phyloP scores from a whole-genome alignment of 1,140 invertebrate genomes.

The Leptinotarsa texana region DNA sequence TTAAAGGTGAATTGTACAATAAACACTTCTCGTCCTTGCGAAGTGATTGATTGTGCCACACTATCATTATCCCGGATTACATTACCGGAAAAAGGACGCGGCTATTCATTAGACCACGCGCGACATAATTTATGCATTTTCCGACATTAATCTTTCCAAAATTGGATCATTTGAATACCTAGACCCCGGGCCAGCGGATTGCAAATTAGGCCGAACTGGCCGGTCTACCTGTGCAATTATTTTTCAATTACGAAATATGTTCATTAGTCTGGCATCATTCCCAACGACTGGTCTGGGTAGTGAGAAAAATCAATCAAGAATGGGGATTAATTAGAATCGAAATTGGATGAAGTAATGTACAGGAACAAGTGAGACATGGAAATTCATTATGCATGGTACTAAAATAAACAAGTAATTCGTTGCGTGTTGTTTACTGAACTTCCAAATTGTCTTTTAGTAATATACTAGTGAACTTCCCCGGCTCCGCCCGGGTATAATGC shows the following conservation, averaged over 20 bases:
- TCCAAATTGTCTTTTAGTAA: too few relatives aligned
- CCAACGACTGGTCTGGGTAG: not conserved
- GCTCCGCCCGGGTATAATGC: too few relatives aligned
- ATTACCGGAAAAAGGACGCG: not conserved
- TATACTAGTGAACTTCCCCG: too few relatives aligned
- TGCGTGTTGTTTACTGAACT: too few relatives aligned
- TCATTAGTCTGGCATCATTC: slow-evolving; percentile 1
- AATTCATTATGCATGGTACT: too few relatives aligned
- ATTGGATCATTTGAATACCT: slow-evolving; percentile 1
- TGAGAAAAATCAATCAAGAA: not conserved
- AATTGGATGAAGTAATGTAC: too few relatives aligned
- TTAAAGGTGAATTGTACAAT: not conserved
- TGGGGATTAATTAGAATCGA: not conserved
- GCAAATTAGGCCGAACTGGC: not conserved
- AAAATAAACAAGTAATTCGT: too few relatives aligned
- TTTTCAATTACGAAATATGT: slow-evolving; percentile 6
- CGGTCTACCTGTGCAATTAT: not conserved
- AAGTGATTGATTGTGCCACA: not conserved
- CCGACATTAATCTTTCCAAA: slow-evolving; percentile 3
- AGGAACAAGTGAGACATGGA: too few relatives aligned
- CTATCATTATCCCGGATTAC: not conserved
- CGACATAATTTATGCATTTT: slow-evolving; percentile 8
- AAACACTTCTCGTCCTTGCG: not conserved
- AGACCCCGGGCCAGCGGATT: not conserved
- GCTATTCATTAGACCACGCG: not conserved